Evolutionary conservation across 2,797 vertebrate species (phyloP), one percentile per base, ranked within the genome.

Genomic region (Oophaga sylvatica): DNA sequence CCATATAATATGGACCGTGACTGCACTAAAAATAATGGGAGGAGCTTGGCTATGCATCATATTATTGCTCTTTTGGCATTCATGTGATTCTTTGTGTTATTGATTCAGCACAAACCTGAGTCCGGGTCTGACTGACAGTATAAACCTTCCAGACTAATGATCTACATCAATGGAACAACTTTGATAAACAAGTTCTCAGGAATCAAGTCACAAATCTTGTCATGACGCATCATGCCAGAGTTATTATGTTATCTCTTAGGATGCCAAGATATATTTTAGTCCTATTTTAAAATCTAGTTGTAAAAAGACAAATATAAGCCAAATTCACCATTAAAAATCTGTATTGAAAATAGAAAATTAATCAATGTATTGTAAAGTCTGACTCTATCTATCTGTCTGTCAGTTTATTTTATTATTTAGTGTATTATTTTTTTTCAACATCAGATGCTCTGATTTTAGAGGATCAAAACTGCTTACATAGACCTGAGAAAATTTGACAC

Each of bases 161-260:
- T 85, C 77, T 88, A 88, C 78, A 85, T 85, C 82, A 88, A 81
- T 85, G 45, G 81, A 81, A 85, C 83, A 85, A 88, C 77, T 81
- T 85, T 85, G 67, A 88, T 88, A 88, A 85, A 88, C 78, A 85
- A 80, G 83, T 71, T 88, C 76, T 76, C 59, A 67, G 77, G 73
- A 67, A 84, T 68, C 35, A 65, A 84, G 67, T 80, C 77, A 45
- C 73, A 84, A 88, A 84, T 88, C 87, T 80, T 80, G 56, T 68
- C 53, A 48, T 19, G 57, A 59, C 22, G 62, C 60, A 88, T 84
- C 59, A 88, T n/a, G 68, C 68, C 83, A 88, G 65, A 62, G n/a
- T 84, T 88, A 71, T 15, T 62, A 29, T 80, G 56, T 60, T 56
- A 87, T 65, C 10, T 48, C 35, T 48, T n/a, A 16, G 22, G n/a